Evolutionary conservation across 1,140 invertebrate species (phyloP).

Genomic region (Scaptomyza pallida): DNA sequence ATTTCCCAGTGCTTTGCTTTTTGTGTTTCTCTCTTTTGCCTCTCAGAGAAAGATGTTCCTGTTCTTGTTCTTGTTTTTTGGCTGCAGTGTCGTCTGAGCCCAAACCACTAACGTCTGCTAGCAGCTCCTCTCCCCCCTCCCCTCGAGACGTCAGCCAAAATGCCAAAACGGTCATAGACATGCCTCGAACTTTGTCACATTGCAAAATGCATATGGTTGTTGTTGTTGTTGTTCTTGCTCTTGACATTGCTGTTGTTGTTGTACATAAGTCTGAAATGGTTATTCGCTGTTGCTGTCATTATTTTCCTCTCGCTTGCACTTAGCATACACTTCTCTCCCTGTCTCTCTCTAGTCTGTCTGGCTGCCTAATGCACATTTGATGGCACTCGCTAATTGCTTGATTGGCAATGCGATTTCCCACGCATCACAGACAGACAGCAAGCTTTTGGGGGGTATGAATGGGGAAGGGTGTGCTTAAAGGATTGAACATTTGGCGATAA

Average conservation of each 20-base stretch:
- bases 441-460: not conserved
- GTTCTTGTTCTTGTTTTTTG: conserved; percentile 8
- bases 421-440: conserved; percentile 42
- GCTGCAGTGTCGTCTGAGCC: conserved; percentile 35
- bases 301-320: not conserved
- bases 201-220: conserved; percentile 40
- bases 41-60: conserved; percentile 24
- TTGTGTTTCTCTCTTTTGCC: conserved; percentile 8
- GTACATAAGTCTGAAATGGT: conserved; percentile 30
- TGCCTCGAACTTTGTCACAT: conserved; percentile 57
- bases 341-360: conserved; percentile 25
- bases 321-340: not conserved
- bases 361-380: conserved; percentile 76
- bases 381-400: conserved; percentile 80
- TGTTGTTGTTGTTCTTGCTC: not conserved
- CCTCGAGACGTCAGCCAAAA: conserved; percentile 19
- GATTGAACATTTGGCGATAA: conserved; percentile 46
- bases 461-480: not conserved
- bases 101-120: conserved; percentile 13
- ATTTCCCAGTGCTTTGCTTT: conserved; percentile 49
- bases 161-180: conserved; percentile 71
- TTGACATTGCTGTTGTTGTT: conserved; percentile 9
- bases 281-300: conserved; percentile 21
- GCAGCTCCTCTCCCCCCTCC: not conserved
- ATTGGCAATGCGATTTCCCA: conserved; percentile 72